A percentile compares a stretch with the other conserved stretches of the same genome.
Conservation (phyloP, 2,888 invertebrate genomes). For the Adineta ricciae region DNA sequence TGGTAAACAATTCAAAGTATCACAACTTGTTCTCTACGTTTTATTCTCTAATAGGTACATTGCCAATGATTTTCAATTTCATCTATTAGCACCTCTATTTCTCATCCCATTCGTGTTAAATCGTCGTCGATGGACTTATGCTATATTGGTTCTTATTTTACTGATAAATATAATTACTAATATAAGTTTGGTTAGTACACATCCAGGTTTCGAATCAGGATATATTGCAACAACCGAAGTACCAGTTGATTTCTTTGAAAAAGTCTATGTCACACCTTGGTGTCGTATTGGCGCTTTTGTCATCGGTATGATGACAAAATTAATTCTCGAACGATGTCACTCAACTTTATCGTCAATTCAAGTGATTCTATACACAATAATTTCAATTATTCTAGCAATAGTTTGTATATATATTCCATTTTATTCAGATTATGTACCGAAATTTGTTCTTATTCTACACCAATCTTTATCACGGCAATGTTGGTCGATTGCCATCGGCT, state of each 20-base stretch:
- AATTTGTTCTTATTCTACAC: background rate
- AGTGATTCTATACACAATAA: background rate
- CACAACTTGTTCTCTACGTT: too few relatives aligned
- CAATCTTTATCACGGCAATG: background rate
- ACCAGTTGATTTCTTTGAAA: background rate
- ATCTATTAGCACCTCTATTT: conserved; percentile 36
- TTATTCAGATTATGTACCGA: background rate
- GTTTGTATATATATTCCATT: background rate
- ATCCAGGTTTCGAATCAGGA: background rate
- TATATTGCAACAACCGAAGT: too few relatives aligned
- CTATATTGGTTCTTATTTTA: background rate
- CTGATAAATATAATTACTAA: background rate
- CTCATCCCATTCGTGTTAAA: conserved; percentile 35
- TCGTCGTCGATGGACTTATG: background rate
- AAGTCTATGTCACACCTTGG: conserved; percentile 23
- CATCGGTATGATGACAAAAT: background rate
- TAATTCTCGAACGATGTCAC: background rate
- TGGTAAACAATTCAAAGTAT: conserved; percentile 35
- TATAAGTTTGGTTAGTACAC: background rate
- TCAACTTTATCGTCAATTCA: background rate
- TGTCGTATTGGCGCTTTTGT: conserved; percentile 24
- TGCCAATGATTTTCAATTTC: conserved; percentile 37
- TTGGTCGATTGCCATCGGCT: conserved; percentile 12
- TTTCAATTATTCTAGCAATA: background rate
- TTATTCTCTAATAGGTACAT: background rate